phyloP scores from a whole-genome alignment of 2,113 vertebrate genomes.

The Alectura lathami region DNA sequence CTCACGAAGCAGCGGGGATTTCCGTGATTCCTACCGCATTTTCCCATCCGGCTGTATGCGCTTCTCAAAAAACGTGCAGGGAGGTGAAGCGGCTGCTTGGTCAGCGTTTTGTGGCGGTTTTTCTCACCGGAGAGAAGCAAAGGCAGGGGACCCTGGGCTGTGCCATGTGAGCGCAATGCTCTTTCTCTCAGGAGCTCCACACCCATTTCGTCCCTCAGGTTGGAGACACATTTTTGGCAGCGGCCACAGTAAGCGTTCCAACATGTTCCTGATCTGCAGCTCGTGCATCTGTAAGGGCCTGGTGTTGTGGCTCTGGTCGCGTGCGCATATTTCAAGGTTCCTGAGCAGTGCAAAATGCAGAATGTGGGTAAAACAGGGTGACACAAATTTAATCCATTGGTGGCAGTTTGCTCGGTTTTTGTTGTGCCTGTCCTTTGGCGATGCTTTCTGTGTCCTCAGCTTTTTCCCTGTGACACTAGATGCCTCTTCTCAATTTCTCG shows the following conservation, averaged over 20 bases:
- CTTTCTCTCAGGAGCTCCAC: constrained; percentile 66
- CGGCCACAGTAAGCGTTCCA: constrained; percentile 82
- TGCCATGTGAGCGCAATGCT: constrained; percentile 43
- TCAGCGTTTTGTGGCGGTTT: not conserved
- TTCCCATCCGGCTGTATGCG: not conserved
- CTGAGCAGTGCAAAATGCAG: constrained; percentile 16
- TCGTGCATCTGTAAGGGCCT: constrained; percentile 78
- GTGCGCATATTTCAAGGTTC: constrained; percentile 66
- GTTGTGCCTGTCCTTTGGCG: not conserved
- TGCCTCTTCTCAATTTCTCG: not conserved
- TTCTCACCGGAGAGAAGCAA: not conserved
- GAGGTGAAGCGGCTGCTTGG: not conserved
- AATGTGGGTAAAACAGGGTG: not conserved
- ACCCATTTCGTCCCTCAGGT: constrained; percentile 78
- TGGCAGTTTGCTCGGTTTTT: not conserved
- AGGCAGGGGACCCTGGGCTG: not conserved
- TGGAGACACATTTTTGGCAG: constrained; percentile 88
- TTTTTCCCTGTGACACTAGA: not conserved
- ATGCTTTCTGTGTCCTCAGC: not conserved
- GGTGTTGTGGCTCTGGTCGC: constrained; percentile 80
- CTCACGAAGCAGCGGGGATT: not conserved
- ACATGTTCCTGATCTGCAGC: constrained; percentile 82
- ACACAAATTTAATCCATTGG: not conserved
- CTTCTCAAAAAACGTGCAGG: not conserved
- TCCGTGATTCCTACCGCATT: not conserved